phyloP scores from a whole-genome alignment of 2,888 invertebrate genomes.

The Yponomeuta malinellus region DNA sequence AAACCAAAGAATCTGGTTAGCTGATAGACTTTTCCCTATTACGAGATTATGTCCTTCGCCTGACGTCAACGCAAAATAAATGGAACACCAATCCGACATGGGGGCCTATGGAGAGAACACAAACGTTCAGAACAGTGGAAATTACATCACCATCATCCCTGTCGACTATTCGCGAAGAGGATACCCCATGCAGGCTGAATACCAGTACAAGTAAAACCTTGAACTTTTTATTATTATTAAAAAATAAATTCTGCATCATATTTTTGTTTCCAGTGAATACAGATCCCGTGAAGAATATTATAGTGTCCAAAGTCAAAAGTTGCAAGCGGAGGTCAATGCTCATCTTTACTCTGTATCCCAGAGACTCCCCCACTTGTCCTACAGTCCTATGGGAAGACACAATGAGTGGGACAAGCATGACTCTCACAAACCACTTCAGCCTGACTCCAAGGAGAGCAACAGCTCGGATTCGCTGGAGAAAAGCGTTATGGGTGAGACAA shows the following conservation, averaged over 20 bases:
- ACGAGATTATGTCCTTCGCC: neutral
- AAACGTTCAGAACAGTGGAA: conserved; percentile 67
- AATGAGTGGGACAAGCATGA: conserved; percentile 72
- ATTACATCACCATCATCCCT: conserved; percentile 77
- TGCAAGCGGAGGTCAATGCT: conserved; percentile 70
- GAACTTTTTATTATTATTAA: neutral
- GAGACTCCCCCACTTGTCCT: conserved; percentile 70
- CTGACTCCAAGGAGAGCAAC: conserved; percentile 69
- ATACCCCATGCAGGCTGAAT: conserved; percentile 74
- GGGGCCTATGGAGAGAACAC: conserved; percentile 67
- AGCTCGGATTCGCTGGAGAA: conserved; percentile 71
- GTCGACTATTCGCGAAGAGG: conserved; percentile 75
- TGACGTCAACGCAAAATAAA: conserved; percentile 24
- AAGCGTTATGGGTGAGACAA: conserved; percentile 64
- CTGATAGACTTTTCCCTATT: neutral
- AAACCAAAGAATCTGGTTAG: neutral
- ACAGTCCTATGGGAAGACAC: conserved; percentile 66
- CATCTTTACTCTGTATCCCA: conserved; percentile 78
- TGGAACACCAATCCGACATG: conserved; percentile 69
- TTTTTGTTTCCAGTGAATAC: conserved; percentile 47
- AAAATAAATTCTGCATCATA: too few species aligned
- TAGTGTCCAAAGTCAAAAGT: conserved; percentile 66
- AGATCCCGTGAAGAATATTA: conserved; percentile 70
- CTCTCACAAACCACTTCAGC: conserved; percentile 60
- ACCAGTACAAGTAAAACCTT: conserved; percentile 71